Base-by-base conservation (phyloP, 2,888 invertebrate genomes). In the Sicus ferrugineus region DNA sequence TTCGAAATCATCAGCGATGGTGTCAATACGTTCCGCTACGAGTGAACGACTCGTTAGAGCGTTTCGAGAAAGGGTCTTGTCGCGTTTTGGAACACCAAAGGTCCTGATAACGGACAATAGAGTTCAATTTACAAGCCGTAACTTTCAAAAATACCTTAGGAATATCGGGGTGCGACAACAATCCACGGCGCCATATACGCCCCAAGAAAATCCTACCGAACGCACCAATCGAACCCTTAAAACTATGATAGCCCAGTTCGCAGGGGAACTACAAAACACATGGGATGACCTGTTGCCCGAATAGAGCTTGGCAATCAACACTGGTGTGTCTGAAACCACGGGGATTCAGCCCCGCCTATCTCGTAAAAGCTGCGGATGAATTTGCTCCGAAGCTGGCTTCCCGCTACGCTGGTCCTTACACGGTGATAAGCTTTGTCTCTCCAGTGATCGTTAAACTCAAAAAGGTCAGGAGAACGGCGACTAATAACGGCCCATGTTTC, bases 321-420 rank as follows among this genome's bases (percentile, higher is more conserved):
- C 42, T 7, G 26, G 38, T 21, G 42, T 42, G 23, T 62, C 62
- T 6, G 46, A 46, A 19, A 21, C 62, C 11, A 62, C 38, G 2
- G 38, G 38, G n/a, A n/a, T n/a, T n/a, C n/a, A n/a, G n/a, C n/a
- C n/a, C n/a, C n/a, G n/a, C n/a, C n/a, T n/a, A n/a, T n/a, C n/a
- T n/a, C n/a, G n/a, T n/a, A n/a, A n/a, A n/a, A n/a, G n/a, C n/a
- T n/a, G n/a, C n/a, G n/a, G n/a, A n/a, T 46, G 46, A 4, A n/a
- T n/a, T n/a, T 50, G 46, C 26, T 68, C 73, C 61, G 70, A 84
- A 34, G 2, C 14, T 34, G 14, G 34, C 34, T 9, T 14, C 34
- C 34, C 34, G 34, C 7, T 1, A 1, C 34, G 34, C 34, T 14
- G 34, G 34, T 34, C 34, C 34, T 14, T 34, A 34, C 34, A 34